Evolutionary conservation across 92 coral and sea anemone genomes (phyloP), one percentile per base, ranked within the genome.

Genomic region (Montipora capitata): DNA sequence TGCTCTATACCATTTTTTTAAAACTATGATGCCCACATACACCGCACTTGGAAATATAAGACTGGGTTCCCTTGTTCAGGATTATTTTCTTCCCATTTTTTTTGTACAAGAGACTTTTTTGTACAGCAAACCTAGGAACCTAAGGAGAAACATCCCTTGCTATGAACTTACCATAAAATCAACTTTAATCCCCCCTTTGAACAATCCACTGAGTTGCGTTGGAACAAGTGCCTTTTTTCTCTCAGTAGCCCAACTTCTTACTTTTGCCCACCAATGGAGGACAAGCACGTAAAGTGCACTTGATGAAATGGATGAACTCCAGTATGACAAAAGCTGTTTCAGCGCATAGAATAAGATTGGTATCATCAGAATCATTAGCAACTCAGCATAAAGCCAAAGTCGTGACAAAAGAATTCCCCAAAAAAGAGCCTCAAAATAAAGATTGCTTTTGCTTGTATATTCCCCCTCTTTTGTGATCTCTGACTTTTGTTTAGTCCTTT

Each of bases 381-480:
- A 74, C 96, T 95, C 93, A 64, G 87, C 78, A 76, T 98, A 93
- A 40, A 96, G 93, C 92, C 94, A 90, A 4, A 98, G 88, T 57
- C 98, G 90, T 14, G 88, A 88, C 7, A 98, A 72, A 39, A 96
- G 74, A 91, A 98, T 98, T 35, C 92, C 98, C 99, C 99, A 98
- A 76, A 96, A 85, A 10, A 98, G 92, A 71, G 95, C 99, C 68
- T 92, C 73, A 84, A 98, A 93, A 77, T 96, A 98, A n/a, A 91
- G 73, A n/a, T 80, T 85, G 81, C 99, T 98, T 67, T 93, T 88
- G 63, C 82, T 89, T 81, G 87, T 85, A 16, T 76, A 81, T 76
- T 77, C 81, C 27, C 90, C 72, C 3, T 82, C 72, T 64, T 85
- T 85, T 14, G 83, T 78, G 10, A 88, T 65, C 74, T 89, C 88